phyloP scores from a whole-genome alignment of 2,113 vertebrate genomes.

The Cyphomyrus plagiostoma region DNA sequence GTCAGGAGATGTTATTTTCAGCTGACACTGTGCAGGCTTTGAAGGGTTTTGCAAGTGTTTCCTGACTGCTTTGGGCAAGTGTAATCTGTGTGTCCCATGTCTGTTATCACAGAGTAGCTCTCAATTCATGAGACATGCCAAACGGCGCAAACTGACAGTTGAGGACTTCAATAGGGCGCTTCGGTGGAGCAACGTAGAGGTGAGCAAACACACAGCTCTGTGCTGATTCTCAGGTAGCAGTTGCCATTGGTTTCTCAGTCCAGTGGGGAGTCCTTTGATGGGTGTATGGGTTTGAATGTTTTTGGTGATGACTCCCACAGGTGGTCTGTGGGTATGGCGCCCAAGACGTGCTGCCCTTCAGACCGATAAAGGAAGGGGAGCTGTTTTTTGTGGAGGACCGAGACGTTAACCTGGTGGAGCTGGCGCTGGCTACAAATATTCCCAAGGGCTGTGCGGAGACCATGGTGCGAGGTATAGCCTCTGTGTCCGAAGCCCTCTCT shows the following conservation, averaged over 20 bases:
- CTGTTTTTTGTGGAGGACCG: conserved; percentile 79
- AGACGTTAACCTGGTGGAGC: conserved; percentile 81
- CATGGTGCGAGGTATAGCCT: conserved; percentile 71
- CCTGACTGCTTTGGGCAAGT: not conserved
- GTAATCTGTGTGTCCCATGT: not conserved
- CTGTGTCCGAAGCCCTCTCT: not conserved
- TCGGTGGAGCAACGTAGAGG: conserved; percentile 87
- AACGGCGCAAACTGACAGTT: conserved; percentile 74
- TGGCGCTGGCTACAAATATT: conserved; percentile 81
- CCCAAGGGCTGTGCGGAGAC: conserved; percentile 84
- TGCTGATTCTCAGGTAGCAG: not conserved
- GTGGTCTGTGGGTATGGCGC: conserved; percentile 76
- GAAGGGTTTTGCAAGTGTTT: not conserved
- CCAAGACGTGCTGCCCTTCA: conserved; percentile 71
- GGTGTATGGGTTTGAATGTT: not conserved
- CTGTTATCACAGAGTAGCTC: conserved; percentile 69
- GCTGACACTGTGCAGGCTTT: not conserved
- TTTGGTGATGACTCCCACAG: conserved; percentile 41
- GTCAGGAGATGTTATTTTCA: not conserved
- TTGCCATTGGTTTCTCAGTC: not conserved
- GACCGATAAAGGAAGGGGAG: conserved; percentile 73
- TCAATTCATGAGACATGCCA: conserved; percentile 86
- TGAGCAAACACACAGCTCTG: conserved; percentile 27
- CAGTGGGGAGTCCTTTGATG: not conserved
- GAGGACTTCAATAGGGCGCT: conserved; percentile 86